A percentile compares a stretch with the other conserved stretches of the same genome.
phyloP scores from a whole-genome alignment of 2,797 vertebrate genomes.

The Crypturellus tataupa region DNA sequence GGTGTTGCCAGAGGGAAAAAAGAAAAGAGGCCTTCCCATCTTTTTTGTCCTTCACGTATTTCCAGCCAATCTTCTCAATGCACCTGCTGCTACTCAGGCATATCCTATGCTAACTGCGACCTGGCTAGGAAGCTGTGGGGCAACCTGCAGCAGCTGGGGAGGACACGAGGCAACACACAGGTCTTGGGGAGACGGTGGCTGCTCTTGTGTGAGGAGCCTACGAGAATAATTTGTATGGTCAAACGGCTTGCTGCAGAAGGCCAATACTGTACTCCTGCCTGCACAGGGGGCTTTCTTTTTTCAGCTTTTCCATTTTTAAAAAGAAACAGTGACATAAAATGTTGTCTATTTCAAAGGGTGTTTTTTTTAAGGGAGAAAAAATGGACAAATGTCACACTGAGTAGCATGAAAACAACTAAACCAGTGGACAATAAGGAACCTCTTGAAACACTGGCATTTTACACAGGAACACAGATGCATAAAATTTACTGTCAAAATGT shows the following conservation, averaged over 20 bases:
- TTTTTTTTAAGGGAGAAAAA: background rate
- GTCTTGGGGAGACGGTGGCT: background rate
- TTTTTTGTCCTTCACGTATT: background rate
- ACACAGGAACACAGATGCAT: conserved; percentile 81
- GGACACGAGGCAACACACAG: background rate
- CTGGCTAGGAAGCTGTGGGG: background rate
- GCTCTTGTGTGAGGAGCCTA: background rate
- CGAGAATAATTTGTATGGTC: background rate
- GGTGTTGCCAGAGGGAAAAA: background rate
- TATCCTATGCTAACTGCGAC: background rate
- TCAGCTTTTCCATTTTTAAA: conserved; percentile 3
- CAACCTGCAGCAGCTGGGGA: background rate
- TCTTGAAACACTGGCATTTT: conserved; percentile 57
- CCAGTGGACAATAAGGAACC: conserved; percentile 30
- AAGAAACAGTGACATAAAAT: background rate
- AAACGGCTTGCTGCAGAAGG: background rate
- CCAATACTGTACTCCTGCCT: background rate
- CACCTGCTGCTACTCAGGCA: background rate
- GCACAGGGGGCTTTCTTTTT: background rate
- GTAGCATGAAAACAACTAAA: conserved; percentile 39
- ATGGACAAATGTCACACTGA: conserved; percentile 1
- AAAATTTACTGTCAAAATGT: conserved; percentile 86
- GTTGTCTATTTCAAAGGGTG: background rate
- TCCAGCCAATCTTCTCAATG: background rate
- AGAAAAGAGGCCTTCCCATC: background rate